phyloP scores from a whole-genome alignment of 2,797 vertebrate species.

The Lemur catta region DNA sequence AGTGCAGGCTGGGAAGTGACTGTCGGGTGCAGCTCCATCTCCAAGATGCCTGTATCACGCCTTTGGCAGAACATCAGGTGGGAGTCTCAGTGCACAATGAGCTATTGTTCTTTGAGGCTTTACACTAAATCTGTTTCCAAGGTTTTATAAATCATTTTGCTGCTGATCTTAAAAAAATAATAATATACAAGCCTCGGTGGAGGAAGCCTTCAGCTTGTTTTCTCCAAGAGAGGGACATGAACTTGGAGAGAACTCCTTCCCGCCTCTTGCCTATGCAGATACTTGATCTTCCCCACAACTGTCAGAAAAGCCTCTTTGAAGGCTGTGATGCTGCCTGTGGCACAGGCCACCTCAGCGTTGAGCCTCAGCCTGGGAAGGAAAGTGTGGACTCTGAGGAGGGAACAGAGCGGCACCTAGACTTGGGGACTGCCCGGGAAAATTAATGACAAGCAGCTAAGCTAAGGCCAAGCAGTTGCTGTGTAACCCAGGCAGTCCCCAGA shows the following conservation, averaged over 20 bases:
- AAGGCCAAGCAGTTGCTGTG: neutral
- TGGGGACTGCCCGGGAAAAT: neutral
- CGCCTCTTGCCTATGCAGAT: neutral
- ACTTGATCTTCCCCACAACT: conserved; percentile 36
- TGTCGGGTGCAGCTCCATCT: conserved; percentile 75
- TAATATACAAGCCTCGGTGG: conserved; percentile 65
- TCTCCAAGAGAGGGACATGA: conserved; percentile 61
- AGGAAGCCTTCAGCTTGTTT: conserved; percentile 61
- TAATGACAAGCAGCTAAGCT: neutral
- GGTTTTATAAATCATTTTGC: conserved; percentile 79
- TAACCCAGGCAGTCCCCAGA: neutral
- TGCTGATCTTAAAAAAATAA: conserved; percentile 71
- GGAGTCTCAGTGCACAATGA: conserved; percentile 72
- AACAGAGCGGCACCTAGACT: neutral
- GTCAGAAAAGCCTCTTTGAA: conserved; percentile 50
- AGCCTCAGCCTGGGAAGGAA: neutral
- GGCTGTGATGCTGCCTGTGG: neutral
- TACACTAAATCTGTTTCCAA: conserved; percentile 75
- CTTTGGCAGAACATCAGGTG: conserved; percentile 79
- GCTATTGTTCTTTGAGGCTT: conserved; percentile 78
- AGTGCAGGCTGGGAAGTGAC: conserved; percentile 74
- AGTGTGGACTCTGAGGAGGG: neutral
- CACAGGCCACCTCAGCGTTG: neutral
- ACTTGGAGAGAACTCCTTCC: conserved; percentile 49
- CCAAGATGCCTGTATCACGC: conserved; percentile 69